These are phyloP conservation scores for Hemiscyllium ocellatum DNA, from an alignment of 2,113 vertebrate genomes.

Conservation along the genomic window DNA sequence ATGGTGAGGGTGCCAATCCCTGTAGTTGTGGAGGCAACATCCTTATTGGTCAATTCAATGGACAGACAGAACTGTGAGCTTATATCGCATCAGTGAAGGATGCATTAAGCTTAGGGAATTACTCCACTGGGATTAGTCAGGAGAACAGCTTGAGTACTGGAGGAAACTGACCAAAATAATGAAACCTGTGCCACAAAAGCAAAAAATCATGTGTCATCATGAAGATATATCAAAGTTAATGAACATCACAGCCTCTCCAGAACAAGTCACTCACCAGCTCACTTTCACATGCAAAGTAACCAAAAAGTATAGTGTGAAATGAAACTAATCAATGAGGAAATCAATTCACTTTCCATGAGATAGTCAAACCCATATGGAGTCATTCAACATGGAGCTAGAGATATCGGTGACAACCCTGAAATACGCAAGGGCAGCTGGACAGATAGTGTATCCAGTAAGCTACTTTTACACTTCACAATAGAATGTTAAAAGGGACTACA, in stretches of 20 bases:
- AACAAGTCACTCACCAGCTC: background rate
- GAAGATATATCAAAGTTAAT: background rate
- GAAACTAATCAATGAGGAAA: conserved; percentile 9
- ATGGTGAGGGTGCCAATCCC: too few species aligned
- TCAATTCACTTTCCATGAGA: background rate
- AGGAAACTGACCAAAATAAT: background rate
- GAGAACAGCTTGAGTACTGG: background rate
- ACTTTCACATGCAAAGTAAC: background rate
- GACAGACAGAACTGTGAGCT: background rate
- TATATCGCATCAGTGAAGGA: background rate
- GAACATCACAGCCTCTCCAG: background rate
- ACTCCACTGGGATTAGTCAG: background rate
- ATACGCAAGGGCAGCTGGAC: background rate
- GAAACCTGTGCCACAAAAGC: background rate
- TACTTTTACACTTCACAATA: background rate
- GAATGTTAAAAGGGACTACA: background rate
- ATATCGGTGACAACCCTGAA: background rate
- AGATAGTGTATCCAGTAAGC: background rate
- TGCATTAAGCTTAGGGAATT: background rate
- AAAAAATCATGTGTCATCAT: conserved; percentile 24
- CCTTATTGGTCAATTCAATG: background rate
- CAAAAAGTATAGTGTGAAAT: background rate
- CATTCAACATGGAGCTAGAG: background rate
- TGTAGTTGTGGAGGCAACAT: too few species aligned
- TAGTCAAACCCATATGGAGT: background rate